These are phyloP conservation scores for Brachionus paranguensis DNA, from an alignment of 1,140 invertebrate species.

Conservation along the genomic window DNA sequence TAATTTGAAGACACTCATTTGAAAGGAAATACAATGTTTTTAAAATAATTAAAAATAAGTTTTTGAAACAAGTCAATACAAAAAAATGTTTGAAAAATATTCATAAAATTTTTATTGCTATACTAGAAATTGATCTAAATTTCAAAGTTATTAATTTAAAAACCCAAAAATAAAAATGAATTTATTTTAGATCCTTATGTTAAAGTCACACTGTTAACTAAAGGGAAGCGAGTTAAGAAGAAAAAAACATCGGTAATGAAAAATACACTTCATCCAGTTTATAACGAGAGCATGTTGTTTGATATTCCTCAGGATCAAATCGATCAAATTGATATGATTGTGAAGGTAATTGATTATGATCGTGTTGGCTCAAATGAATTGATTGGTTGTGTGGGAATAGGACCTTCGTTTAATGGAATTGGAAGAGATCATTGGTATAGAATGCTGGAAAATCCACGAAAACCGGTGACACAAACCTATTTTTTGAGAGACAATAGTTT, in stretches of 20 bases:
- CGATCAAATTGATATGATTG: slow-evolving; percentile 72
- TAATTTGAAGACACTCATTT: too few relatives aligned
- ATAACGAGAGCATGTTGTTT: slow-evolving; percentile 62
- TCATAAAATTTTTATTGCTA: too few relatives aligned
- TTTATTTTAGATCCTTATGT: slow-evolving; percentile 61
- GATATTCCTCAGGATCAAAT: slow-evolving; percentile 65
- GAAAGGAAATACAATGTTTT: too few relatives aligned
- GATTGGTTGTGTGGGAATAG: slow-evolving; percentile 74
- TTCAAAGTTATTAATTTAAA: not conserved
- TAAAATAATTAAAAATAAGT: too few relatives aligned
- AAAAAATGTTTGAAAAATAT: too few relatives aligned
- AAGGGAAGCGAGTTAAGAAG: slow-evolving; percentile 61
- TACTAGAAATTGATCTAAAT: too few relatives aligned
- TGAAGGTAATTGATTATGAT: slow-evolving; percentile 84
- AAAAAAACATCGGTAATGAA: slow-evolving; percentile 62
- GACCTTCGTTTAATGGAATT: slow-evolving; percentile 68
- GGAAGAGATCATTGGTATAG: slow-evolving; percentile 81
- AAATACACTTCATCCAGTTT: slow-evolving; percentile 59
- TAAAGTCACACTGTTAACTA: slow-evolving; percentile 60
- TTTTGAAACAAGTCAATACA: too few relatives aligned
- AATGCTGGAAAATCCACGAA: slow-evolving; percentile 75
- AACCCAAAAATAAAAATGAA: not conserved
- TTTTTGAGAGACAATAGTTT: slow-evolving; percentile 63
- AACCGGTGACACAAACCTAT: slow-evolving; percentile 79
- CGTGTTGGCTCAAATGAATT: slow-evolving; percentile 79